phyloP scores from a whole-genome alignment of 1,140 invertebrate genomes.

The Phthorimaea operculella region DNA sequence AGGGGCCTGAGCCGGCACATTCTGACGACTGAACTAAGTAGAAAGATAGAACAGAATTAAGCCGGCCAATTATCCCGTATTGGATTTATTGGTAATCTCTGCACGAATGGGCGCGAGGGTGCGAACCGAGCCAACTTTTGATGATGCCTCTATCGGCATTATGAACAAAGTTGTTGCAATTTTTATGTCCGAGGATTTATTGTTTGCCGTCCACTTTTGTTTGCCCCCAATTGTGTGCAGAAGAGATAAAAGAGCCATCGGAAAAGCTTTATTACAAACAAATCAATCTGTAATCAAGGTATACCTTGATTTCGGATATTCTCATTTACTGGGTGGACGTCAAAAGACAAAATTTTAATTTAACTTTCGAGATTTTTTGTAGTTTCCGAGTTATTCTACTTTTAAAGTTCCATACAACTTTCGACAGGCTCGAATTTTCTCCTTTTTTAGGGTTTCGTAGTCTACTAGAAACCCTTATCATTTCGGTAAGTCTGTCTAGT shows the following conservation, averaged over 20 bases:
- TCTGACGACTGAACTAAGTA: slow-evolving; percentile 68
- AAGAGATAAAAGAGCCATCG: slow-evolving; percentile 51
- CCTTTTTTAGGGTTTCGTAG: too few species aligned
- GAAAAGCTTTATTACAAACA: slow-evolving; percentile 43
- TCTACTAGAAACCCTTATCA: too few species aligned
- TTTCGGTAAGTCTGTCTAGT: too few species aligned
- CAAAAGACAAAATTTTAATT: too few species aligned
- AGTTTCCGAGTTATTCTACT: too few species aligned
- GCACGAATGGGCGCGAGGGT: slow-evolving; percentile 66
- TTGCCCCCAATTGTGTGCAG: slow-evolving; percentile 49
- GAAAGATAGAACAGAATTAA: slow-evolving; percentile 68
- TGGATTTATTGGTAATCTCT: slow-evolving; percentile 69
- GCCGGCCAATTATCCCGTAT: slow-evolving; percentile 68
- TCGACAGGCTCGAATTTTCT: too few species aligned
- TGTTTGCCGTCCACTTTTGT: slow-evolving; percentile 52
- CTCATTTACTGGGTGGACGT: too few species aligned
- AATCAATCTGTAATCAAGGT: neutral
- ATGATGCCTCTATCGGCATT: slow-evolving; percentile 63
- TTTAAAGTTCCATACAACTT: too few species aligned
- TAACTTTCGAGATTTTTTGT: too few species aligned
- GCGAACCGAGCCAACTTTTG: slow-evolving; percentile 64
- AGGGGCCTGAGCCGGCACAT: slow-evolving; percentile 63
- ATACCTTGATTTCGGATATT: too few species aligned
- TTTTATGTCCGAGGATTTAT: slow-evolving; percentile 66
- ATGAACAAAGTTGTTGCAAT: slow-evolving; percentile 67